These are phyloP conservation scores for Montifringilla adamsi DNA, from an alignment of 2,113 vertebrate genomes.

Conservation along the genomic window DNA sequence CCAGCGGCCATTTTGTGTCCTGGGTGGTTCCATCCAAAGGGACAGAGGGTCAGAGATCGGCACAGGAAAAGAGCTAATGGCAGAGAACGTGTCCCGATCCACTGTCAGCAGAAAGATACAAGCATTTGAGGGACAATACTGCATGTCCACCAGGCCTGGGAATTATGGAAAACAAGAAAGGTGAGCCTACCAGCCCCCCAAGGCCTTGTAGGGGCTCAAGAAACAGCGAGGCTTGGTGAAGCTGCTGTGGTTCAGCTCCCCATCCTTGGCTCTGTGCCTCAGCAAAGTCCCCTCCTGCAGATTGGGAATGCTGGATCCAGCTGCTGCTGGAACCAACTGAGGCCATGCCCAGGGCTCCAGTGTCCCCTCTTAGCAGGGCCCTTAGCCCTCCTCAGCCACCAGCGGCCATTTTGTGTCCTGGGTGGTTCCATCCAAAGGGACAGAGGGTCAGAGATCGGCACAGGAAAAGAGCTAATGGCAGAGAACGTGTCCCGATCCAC, in stretches of 20 bases:
- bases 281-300: background rate
- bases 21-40: background rate
- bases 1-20: background rate
- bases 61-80: background rate
- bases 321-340: background rate
- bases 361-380: background rate
- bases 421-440: background rate
- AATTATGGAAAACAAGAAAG: background rate
- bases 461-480: background rate
- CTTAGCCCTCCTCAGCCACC: background rate
- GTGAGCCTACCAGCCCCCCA: background rate
- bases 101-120: no score
- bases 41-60: background rate
- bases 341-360: background rate
- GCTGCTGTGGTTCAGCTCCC: background rate
- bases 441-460: background rate
- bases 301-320: background rate
- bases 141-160: accelerated
- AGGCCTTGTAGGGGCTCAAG: background rate
- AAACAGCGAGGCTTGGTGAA: accelerated
- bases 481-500: background rate
- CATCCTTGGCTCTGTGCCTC: background rate
- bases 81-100: background rate
- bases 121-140: background rate
- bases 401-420: background rate